Base-by-base conservation (phyloP, 2,888 invertebrate species). In the Desoria tigrina region DNA sequence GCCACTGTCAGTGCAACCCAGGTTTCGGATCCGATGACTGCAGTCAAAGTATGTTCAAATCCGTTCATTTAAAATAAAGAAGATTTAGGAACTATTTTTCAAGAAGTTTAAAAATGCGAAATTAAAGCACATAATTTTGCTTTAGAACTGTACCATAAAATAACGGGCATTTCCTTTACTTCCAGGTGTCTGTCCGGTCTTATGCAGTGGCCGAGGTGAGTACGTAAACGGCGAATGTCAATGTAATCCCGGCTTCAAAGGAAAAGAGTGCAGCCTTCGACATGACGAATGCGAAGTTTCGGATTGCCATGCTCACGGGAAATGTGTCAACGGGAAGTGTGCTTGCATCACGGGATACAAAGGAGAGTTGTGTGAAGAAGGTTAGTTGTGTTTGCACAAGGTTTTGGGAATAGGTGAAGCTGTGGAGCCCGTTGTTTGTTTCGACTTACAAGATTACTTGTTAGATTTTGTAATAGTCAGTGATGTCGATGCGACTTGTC, bases 211-310 rank as follows among this genome's bases (percentile, higher is more conserved):
- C 79, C 89, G 94, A 73, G 99, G 99, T 39, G 92, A 95, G 79
- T 98, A 97, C 81, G 91, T 92, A 76, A 92, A 94, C 78, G 97
- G 98, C 45, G 90, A 92, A 81, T 99, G 98, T 80, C 91, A 93
- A 21, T 99, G 98, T 81, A 94, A 96, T 81, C 91, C 93, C 2
- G 96, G 96, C 54, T 99, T 96, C 96, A 98, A 96, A 82, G 98
- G 98, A 75, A 91, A 91, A 78, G 98, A 99, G 81, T 99, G 99
- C 81, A 92, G 93, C 53, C 83, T 97, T 75, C 86, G 94, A 49
- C 93, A 94, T 81, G 92, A 94, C 79, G 95, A 97, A 83, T 99
- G 98, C 81, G 94, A 95, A 83, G 91, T 96, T 78, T 87, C 92
- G 28, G 94, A 95, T 80, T 98, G 98, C 82, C 93, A 92, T 79